Base-by-base conservation (phyloP, 2,888 invertebrate genomes). In the Nemoura dubitans region DNA sequence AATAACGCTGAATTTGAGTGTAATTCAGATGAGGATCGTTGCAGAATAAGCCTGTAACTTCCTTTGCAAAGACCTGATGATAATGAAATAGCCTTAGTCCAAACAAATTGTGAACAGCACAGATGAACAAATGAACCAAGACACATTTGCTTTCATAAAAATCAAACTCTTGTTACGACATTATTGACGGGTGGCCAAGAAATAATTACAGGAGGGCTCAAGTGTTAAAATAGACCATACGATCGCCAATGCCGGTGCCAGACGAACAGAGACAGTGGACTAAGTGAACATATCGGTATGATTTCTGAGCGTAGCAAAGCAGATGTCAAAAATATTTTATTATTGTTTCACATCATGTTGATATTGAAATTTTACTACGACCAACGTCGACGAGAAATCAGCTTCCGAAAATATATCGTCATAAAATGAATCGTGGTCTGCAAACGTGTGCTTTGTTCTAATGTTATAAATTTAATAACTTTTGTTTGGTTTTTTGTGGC, bases 171-270 rank as follows among this genome's bases (percentile, higher is more conserved):
- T 30, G 29, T 81, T 81, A 81, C 81, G 81, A 81, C 81, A 81
- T 81, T 28, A 81, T 81, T 81, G 81, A 81, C 14, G 30, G 81
- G 30, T 28, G 81, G 81, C 81, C 81, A 81, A 81, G 81, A 81
- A 30, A 81, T n/a, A 78, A 81, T 30, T 59, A 59, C 59, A 59
- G 59, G n/a, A 81, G 81, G n/a, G 81, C 81, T 81, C 81, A 29
- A 80, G 81, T 81, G 81, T 30, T 81, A 81, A 81, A 81, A 81
- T 81, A 81, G 81, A 26, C 81, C 14, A 59, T 59, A 14, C 14
- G 59, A 59, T 28, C 81, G 30, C 81, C 81, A 10, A 28, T 78
- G 27, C 7, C 10, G 28, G 7, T 78, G 78, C 78, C 78, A 78
- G 78, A 6, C 2, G 14, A 59, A 59, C 59, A 78, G 28, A 78